phyloP scores from a whole-genome alignment of 2,888 invertebrate genomes.

The Synanthedon tipuliformis region DNA sequence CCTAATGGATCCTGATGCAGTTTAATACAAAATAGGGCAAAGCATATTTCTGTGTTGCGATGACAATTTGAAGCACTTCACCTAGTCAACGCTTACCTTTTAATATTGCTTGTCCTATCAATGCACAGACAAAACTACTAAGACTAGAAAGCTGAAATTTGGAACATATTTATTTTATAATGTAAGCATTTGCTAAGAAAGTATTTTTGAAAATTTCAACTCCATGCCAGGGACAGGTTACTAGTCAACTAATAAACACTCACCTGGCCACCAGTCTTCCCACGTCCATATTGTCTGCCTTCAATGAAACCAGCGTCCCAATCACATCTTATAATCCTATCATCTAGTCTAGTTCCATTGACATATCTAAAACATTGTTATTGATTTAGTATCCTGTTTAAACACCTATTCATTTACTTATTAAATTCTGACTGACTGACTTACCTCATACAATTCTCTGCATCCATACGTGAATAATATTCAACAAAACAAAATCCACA shows the following conservation, averaged over 20 bases:
- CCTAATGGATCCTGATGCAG: too few species aligned
- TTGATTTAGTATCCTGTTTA: background rate
- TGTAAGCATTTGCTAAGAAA: too few species aligned
- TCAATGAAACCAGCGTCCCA: conserved; percentile 99
- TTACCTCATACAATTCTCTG: conserved; percentile 83
- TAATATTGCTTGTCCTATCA: too few species aligned
- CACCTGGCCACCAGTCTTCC: conserved; percentile 98
- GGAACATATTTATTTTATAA: too few species aligned
- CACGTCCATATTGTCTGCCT: conserved; percentile 97
- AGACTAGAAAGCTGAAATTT: too few species aligned
- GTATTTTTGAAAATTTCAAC: too few species aligned
- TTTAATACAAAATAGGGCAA: too few species aligned
- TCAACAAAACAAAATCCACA: conserved; percentile 99
- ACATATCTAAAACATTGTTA: conserved; percentile 75
- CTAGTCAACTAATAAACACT: conserved; percentile 2
- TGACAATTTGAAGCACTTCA: too few species aligned
- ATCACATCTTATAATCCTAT: conserved; percentile 95
- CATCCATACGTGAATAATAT: conserved; percentile 81
- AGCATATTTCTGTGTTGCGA: too few species aligned
- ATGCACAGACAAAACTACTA: too few species aligned
- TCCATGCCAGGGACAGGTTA: too few species aligned
- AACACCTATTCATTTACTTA: background rate
- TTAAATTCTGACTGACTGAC: background rate
- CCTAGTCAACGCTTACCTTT: too few species aligned
- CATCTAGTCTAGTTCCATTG: conserved; percentile 96